Evolutionary conservation across 2,888 invertebrate genomes (phyloP).

Genomic region (Oxystoma pomonae): DNA sequence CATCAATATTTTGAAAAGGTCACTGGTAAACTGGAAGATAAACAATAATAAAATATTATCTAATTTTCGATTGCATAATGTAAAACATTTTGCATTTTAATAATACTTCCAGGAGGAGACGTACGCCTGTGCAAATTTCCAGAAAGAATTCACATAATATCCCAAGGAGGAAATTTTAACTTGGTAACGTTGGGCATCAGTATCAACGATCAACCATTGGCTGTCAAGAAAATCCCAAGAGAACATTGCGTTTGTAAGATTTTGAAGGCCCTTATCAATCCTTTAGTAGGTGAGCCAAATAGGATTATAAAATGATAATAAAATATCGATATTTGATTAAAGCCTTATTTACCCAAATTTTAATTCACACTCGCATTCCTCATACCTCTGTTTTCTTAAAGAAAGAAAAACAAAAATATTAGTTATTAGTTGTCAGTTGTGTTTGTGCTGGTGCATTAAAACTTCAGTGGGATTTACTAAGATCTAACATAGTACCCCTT

Average conservation of each 20-base stretch:
- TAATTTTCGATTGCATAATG: not conserved
- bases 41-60: not conserved
- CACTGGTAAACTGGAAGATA: not conserved
- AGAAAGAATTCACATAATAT: conserved; percentile 31
- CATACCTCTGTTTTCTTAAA: no score
- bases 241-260: conserved; percentile 32
- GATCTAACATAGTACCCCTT: no score
- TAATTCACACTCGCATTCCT: no score
- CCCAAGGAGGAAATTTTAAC: conserved; percentile 43
- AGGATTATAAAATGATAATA: no score
- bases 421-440: no score
- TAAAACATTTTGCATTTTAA: not conserved
- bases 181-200: conserved; percentile 43
- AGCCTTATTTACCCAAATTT: no score
- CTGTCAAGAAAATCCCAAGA: conserved; percentile 35
- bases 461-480: no score
- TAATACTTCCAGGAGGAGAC: conserved; percentile 29
- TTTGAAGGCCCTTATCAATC: conserved; percentile 36
- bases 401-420: no score
- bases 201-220: conserved; percentile 36
- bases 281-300: conserved; percentile 31
- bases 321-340: no score
- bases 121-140: conserved; percentile 32
- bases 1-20: no score
- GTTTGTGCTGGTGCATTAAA: no score